phyloP scores from a whole-genome alignment of 2,113 vertebrate species.

The Aspiorhynchus laticeps region DNA sequence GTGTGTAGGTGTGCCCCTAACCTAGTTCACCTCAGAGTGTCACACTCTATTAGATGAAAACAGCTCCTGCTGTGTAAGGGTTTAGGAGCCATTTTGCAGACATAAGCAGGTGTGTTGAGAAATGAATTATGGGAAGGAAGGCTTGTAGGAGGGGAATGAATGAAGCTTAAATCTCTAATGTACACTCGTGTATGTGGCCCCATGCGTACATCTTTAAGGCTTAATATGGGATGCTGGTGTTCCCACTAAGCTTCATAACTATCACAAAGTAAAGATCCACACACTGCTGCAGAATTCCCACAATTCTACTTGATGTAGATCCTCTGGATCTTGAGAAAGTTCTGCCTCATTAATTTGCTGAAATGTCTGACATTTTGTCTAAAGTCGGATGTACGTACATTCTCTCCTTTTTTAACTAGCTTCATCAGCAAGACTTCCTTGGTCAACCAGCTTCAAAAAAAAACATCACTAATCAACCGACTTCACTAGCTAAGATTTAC shows the following conservation, averaged over 20 bases:
- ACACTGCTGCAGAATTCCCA: background rate
- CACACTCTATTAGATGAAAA: constrained; percentile 45
- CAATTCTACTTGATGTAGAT: background rate
- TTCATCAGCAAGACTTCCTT: background rate
- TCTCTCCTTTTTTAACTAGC: background rate
- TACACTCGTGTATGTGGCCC: background rate
- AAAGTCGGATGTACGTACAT: background rate
- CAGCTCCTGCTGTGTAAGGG: constrained; percentile 8
- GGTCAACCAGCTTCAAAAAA: background rate
- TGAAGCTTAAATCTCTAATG: background rate
- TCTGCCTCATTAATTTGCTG: background rate
- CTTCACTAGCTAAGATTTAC: background rate
- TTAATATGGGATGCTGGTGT: background rate
- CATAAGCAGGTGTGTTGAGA: constrained; percentile 14
- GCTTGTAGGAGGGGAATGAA: background rate
- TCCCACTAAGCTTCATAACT: background rate
- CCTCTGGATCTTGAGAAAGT: background rate
- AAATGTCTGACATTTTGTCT: background rate
- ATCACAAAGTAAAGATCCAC: background rate
- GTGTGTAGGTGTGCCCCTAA: constrained; percentile 42
- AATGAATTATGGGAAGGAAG: background rate
- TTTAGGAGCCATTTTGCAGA: constrained; percentile 3
- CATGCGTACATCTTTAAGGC: background rate
- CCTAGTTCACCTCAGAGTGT: constrained; percentile 35
- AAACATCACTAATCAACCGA: background rate